Percentiles rank a stretch among this genome's conserved stretches.
Conservation (phyloP, 1,140 invertebrate genomes). For the Drosophila neocordata region DNA sequence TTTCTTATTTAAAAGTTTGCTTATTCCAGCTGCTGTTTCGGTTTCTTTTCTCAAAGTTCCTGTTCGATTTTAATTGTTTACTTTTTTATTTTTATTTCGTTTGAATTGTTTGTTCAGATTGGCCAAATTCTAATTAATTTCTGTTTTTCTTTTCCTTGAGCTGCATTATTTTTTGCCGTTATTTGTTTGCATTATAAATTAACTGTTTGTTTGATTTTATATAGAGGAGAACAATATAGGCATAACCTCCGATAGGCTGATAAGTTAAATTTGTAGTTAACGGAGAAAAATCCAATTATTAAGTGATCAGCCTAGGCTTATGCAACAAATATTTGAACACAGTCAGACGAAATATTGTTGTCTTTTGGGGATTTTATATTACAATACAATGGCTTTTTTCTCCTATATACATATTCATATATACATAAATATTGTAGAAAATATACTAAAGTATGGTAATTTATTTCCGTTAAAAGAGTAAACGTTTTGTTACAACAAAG, state of each 20-base stretch:
- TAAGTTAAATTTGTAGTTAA: constrained; percentile 1
- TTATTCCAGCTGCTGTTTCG: background rate
- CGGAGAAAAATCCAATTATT: no score
- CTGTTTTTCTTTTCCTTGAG: constrained; percentile 18
- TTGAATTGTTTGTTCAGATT: constrained; percentile 43
- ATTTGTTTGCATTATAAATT: constrained; percentile 54
- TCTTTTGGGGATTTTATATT: background rate
- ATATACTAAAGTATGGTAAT: no score
- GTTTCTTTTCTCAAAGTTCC: background rate
- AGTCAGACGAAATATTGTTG: background rate
- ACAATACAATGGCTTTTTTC: no score
- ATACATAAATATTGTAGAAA: no score
- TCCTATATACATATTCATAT: no score
- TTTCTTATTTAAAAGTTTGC: constrained; percentile 3
- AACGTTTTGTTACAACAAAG: no score
- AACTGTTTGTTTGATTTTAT: constrained; percentile 22
- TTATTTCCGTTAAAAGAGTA: no score
- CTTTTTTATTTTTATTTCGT: constrained; percentile 31
- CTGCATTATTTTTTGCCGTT: constrained; percentile 48
- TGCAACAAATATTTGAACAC: background rate
- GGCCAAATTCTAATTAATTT: constrained; percentile 40
- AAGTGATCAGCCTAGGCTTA: background rate
- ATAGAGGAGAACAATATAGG: background rate
- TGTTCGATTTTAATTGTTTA: constrained; percentile 6
- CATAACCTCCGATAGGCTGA: background rate